Evolutionary conservation across 2,888 invertebrate species (phyloP).

Genomic region (Andrena praecox): DNA sequence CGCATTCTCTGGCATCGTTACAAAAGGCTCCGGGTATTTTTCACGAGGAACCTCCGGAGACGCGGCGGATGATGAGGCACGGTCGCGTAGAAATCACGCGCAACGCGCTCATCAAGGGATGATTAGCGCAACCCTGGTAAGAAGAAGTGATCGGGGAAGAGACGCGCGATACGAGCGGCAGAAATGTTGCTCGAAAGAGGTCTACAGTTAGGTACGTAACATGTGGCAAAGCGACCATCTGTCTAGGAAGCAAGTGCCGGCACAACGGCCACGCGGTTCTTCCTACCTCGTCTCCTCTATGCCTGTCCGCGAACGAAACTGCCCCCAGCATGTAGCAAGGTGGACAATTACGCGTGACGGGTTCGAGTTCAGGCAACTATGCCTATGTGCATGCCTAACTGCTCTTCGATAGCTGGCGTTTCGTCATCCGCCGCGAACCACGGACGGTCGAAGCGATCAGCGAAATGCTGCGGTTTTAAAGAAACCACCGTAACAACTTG

Average conservation of each 20-base stretch:
- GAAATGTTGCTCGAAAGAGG: slow-evolving; percentile 65
- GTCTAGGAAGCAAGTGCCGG: slow-evolving; percentile 73
- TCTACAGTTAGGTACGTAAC: slow-evolving; percentile 74
- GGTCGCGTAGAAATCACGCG: slow-evolving; percentile 17
- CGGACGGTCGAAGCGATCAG: neutral
- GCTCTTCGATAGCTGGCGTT: slow-evolving; percentile 13
- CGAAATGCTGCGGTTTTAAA: too few species aligned
- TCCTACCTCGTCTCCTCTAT: slow-evolving; percentile 15
- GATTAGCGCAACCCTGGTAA: slow-evolving; percentile 26
- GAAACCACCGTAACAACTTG: neutral
- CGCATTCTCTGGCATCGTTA: too few species aligned
- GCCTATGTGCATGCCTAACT: slow-evolving; percentile 8
- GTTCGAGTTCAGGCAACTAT: slow-evolving; percentile 14
- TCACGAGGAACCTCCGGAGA: too few species aligned
- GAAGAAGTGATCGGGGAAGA: slow-evolving; percentile 31
- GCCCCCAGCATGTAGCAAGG: slow-evolving; percentile 19
- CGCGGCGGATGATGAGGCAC: neutral
- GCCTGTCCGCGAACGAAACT: neutral
- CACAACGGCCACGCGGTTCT: slow-evolving; percentile 36
- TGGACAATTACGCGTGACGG: slow-evolving; percentile 47
- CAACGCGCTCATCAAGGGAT: slow-evolving; percentile 1
- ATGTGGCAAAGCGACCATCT: slow-evolving; percentile 77
- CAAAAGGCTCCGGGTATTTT: too few species aligned
- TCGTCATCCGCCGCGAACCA: neutral
- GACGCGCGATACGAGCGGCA: slow-evolving; percentile 51